These are phyloP conservation scores for Picathartes gymnocephalus DNA, from an alignment of 2,113 vertebrate species.

Conservation along the genomic window DNA sequence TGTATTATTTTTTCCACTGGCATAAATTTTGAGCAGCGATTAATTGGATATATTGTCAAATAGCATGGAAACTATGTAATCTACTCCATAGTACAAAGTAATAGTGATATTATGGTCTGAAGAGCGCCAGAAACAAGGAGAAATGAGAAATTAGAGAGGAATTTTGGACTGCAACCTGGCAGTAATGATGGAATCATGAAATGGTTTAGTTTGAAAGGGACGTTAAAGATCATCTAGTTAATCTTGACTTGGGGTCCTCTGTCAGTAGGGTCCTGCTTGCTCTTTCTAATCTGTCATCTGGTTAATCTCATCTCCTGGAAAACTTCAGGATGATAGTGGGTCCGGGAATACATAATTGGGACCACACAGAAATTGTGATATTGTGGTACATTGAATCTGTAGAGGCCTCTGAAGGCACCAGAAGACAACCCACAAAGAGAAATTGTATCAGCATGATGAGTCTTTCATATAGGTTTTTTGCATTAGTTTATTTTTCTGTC, in stretches of 20 bases:
- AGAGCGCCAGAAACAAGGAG: not conserved
- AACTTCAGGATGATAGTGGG: not conserved
- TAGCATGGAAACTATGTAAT: not conserved
- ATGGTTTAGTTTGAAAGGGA: not conserved
- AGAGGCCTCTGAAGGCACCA: not conserved
- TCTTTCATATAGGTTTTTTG: not conserved
- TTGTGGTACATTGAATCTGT: not conserved
- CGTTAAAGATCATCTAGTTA: not conserved
- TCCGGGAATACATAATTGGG: not conserved
- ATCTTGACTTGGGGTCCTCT: not conserved
- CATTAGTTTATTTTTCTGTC: not conserved
- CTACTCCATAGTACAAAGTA: not conserved
- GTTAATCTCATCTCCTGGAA: not conserved
- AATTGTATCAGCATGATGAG: not conserved
- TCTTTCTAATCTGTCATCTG: not conserved
- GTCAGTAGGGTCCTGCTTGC: not conserved
- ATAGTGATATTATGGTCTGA: not conserved
- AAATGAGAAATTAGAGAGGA: not conserved
- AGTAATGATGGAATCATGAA: not conserved
- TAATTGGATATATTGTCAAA: not conserved
- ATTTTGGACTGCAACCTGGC: not conserved
- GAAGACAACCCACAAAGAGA: not conserved
- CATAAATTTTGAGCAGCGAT: not conserved
- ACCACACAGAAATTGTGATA: not conserved
- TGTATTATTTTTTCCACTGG: not conserved